Evolutionary conservation across 2,113 vertebrate species (phyloP).

Genomic region (Catharus minimus): DNA sequence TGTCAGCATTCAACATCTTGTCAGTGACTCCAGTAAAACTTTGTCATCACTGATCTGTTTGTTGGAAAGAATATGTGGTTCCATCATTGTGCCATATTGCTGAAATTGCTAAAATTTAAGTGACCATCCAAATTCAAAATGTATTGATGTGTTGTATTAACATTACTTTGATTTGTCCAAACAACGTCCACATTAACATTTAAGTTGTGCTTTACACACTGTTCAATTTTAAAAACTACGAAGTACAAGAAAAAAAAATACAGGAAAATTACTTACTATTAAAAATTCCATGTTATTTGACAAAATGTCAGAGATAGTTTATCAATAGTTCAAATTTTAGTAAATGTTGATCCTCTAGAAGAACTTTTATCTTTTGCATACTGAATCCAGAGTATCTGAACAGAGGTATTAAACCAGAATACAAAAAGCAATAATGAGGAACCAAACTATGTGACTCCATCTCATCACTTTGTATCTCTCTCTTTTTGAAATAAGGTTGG

Average conservation of each 20-base stretch:
- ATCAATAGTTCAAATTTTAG: not conserved
- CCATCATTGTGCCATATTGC: not conserved
- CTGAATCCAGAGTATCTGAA: not conserved
- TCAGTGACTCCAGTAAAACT: not conserved
- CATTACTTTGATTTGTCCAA: not conserved
- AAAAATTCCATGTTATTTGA: not conserved
- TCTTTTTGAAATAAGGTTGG: not conserved
- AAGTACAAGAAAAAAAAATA: not conserved
- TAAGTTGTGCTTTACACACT: not conserved
- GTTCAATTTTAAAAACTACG: not conserved
- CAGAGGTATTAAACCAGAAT: not conserved
- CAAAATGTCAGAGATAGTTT: not conserved
- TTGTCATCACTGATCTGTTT: not conserved
- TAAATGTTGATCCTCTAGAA: not conserved
- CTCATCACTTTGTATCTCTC: not conserved
- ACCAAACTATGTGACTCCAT: not conserved
- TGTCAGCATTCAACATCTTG: not conserved
- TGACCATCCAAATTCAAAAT: not conserved
- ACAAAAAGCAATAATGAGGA: not conserved
- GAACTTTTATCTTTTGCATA: not conserved
- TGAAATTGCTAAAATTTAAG: not conserved
- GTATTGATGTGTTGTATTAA: not conserved
- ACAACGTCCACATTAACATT: not conserved
- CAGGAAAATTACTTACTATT: not conserved
- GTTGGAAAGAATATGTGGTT: not conserved